Conservation (phyloP, 2,888 invertebrate species). For the Kuschelorhynchus macadamiae region DNA sequence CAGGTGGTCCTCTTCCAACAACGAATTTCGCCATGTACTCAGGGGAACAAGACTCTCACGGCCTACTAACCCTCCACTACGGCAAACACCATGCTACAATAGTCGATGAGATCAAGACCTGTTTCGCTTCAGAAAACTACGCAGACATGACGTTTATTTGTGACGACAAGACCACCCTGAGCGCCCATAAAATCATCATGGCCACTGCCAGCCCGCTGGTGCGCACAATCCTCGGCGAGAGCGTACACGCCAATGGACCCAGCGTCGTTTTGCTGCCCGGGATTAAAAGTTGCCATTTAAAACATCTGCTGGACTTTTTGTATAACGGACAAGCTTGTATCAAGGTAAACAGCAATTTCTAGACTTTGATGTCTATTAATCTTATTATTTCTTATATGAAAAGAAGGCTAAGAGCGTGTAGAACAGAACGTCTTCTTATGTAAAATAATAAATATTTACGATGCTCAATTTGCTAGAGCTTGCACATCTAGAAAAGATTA, state of each 20-base stretch:
- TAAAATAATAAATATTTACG: no score
- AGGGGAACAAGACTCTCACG: constrained; percentile 73
- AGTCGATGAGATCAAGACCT: constrained; percentile 90
- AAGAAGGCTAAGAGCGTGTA: no score
- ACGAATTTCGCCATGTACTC: constrained; percentile 72
- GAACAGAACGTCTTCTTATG: no score
- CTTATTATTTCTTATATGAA: no score
- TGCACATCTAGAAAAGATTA: no score
- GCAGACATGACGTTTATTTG: constrained; percentile 90
- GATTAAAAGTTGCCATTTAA: constrained; percentile 84
- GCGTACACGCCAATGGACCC: constrained; percentile 78
- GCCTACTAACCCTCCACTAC: constrained; percentile 91
- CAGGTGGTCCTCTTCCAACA: constrained; percentile 61
- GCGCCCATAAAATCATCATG: constrained; percentile 88
- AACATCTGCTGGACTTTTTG: constrained; percentile 85
- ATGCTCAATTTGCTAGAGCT: no score
- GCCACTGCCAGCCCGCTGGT: constrained; percentile 90
- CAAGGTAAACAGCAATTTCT: constrained; percentile 70
- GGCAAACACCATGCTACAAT: constrained; percentile 95
- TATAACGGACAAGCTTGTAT: constrained; percentile 90
- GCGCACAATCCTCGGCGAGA: constrained; percentile 82
- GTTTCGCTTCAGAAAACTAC: constrained; percentile 89
- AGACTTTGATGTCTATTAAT: no score
- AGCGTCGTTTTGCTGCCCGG: constrained; percentile 89
- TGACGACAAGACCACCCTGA: constrained; percentile 85